phyloP scores from a whole-genome alignment of 2,113 vertebrate genomes.

The Actenoides hombroni region DNA sequence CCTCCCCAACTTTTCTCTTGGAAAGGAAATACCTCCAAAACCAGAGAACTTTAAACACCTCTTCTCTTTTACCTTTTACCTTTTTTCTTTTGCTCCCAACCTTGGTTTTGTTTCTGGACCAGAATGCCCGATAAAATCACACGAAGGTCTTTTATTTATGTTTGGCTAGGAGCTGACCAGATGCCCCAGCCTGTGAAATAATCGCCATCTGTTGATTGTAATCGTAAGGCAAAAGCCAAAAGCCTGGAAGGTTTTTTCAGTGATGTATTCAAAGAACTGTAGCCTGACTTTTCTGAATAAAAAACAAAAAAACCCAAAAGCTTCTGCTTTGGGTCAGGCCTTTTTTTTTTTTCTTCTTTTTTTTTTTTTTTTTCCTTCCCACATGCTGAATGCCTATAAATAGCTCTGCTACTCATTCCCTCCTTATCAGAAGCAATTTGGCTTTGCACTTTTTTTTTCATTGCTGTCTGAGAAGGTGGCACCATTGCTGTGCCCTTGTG shows the following conservation, averaged over 20 bases:
- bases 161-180: slow-evolving; percentile 59
- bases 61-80: background rate
- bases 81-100: background rate
- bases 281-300: slow-evolving; percentile 61
- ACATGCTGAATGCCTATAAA: slow-evolving; percentile 14
- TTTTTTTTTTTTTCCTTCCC: background rate
- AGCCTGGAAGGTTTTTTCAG: slow-evolving; percentile 62
- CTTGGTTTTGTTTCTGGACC: background rate
- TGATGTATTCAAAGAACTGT: slow-evolving; percentile 63
- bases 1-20: background rate
- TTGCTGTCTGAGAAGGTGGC: background rate
- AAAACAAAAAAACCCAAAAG: background rate
- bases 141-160: slow-evolving; percentile 52
- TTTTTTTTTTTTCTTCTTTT: background rate
- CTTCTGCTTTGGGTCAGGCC: slow-evolving; percentile 9
- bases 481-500: background rate
- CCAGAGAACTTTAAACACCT: background rate
- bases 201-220: slow-evolving; percentile 70
- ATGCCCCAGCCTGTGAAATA: slow-evolving; percentile 66
- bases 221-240: slow-evolving; percentile 62
- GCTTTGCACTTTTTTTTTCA: background rate
- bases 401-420: slow-evolving; percentile 8
- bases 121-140: background rate
- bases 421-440: slow-evolving; percentile 7
- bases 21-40: background rate